Evolutionary conservation across 2,888 invertebrate species (phyloP), one percentile per base, ranked within the genome.

Genomic region (Sinohyriopsis cumingii): DNA sequence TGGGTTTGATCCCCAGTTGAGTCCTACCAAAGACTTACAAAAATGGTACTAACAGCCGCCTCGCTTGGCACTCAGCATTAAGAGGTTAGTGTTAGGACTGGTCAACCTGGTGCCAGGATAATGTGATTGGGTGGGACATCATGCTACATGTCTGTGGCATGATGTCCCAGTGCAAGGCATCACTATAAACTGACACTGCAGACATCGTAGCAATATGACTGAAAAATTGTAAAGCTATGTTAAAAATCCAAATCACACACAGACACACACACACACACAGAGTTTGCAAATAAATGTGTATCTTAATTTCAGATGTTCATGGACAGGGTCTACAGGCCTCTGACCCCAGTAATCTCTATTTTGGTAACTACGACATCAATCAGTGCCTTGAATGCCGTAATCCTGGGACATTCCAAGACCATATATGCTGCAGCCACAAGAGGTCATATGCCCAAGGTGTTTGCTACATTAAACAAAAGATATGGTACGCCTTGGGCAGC

Each of bases 401-500:
- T 82, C 55, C 65, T 82, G 63, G 80, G 75, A 12, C 82, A 82
- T 59, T 75, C 82, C 4, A 72, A 79, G 61, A 71, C 82, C 57
- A 66, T 80, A 59, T 80, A 75, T 63, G 82, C 85, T n/a, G 84
- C 82, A 18, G 84, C 82, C 12, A 73, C 75, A 54, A 72, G 72
- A 20, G 78, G 78, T 18, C 80, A 83, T 66, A 72, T 85, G 75
- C 85, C 84, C 3, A 59, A 55, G 7, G 55, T 82, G n/a, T 69
- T 82, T 60, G 74, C 77, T 0, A 78, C 81, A 71, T 65, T 80
- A 22, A 80, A 77, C 65, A 69, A 71, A 28, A 77, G 79, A 59
- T 83, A 77, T 63, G 67, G 75, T 25, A 85, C 82, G 45, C 84
- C 85, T 0, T 81, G 79, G 81, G 79, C 81, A 53, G 77, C 83